Conservation (phyloP, 2,888 invertebrate genomes). For the Epinotia bilunana region DNA sequence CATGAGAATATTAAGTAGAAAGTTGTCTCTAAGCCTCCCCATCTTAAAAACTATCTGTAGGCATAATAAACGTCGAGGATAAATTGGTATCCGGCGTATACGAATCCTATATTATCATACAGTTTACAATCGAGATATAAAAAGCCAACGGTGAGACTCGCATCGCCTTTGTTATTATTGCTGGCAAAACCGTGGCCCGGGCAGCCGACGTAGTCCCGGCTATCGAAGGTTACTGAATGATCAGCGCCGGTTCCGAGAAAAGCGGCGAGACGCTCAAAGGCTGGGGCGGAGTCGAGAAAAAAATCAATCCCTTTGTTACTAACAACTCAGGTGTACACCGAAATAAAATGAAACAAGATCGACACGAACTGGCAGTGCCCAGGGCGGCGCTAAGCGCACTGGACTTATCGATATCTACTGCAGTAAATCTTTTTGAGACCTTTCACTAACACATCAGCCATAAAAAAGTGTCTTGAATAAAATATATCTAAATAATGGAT, state of each 20-base stretch:
- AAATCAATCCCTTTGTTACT: conserved; percentile 81
- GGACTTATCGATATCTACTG: conserved; percentile 63
- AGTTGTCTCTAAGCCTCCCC: neutral
- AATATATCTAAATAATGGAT: neutral
- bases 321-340: conserved; percentile 80
- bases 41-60: neutral
- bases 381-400: conserved; percentile 63
- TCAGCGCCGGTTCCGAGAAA: conserved; percentile 72
- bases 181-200: conserved; percentile 37
- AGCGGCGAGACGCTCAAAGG: conserved; percentile 75
- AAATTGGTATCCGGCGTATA: conserved; percentile 3
- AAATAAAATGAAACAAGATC: conserved; percentile 73
- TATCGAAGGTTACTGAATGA: conserved; percentile 75
- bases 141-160: conserved; percentile 23
- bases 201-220: conserved; percentile 50
- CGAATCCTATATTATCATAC: conserved; percentile 7
- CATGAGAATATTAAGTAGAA: too few relatives aligned
- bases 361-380: conserved; percentile 66
- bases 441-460: conserved; percentile 11
- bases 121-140: conserved; percentile 16
- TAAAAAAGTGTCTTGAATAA: neutral
- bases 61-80: neutral
- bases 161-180: conserved; percentile 37
- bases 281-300: conserved; percentile 70
- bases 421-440: conserved; percentile 24